phyloP scores from a whole-genome alignment of 2,797 vertebrate species.

The Picus viridis region DNA sequence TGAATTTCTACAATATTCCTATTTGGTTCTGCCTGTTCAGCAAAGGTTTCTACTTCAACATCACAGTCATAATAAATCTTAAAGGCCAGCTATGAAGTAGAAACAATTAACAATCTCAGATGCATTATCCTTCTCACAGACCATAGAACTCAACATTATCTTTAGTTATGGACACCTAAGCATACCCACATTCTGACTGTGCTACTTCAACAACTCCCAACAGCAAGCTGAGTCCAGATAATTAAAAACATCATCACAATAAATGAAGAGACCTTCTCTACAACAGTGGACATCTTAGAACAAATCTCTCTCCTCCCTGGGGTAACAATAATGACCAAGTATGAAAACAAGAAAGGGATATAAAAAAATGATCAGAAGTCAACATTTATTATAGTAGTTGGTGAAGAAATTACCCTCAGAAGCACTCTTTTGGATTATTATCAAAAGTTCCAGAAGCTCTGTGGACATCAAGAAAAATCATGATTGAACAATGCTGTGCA shows the following conservation, averaged over 20 bases:
- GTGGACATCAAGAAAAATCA: not conserved
- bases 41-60: not conserved
- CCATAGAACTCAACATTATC: not conserved
- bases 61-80: not conserved
- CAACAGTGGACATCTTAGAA: not conserved
- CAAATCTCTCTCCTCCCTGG: conserved; percentile 3
- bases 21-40: not conserved
- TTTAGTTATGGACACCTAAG: not conserved
- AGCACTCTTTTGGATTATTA: not conserved
- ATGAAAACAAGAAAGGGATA: conserved; percentile 25
- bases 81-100: not conserved
- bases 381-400: not conserved
- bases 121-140: not conserved
- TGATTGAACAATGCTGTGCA: not conserved
- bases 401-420: not conserved
- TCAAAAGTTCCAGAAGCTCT: not conserved
- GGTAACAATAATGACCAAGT: not conserved
- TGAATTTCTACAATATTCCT: conserved; percentile 16
- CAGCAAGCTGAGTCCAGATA: not conserved
- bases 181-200: not conserved
- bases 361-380: not conserved
- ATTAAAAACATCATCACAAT: not conserved
- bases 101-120: not conserved
- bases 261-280: not conserved
- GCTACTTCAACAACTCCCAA: not conserved